A percentile compares a stretch with the other conserved stretches of the same genome.
Evolutionary conservation across 2,113 vertebrate genomes (phyloP).

Genomic region (Myodes glareolus): DNA sequence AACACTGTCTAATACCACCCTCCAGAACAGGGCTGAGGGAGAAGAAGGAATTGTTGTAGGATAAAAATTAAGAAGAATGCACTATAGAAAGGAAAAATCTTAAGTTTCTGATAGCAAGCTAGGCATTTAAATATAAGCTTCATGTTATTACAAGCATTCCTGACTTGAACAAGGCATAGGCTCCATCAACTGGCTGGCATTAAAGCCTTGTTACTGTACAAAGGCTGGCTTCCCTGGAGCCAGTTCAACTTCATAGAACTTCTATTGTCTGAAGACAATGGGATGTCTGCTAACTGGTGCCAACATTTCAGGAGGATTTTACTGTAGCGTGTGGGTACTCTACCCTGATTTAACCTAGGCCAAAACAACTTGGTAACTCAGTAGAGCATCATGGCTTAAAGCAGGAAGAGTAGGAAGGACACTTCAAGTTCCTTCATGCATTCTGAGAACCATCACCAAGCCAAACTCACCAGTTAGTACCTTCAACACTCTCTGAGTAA

Average conservation of each 20-base stretch:
- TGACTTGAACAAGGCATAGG: constrained; percentile 69
- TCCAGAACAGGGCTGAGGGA: background rate
- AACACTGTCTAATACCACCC: no score
- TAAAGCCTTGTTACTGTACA: constrained; percentile 80
- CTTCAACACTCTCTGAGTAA: rapidly evolving
- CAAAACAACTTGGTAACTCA: background rate
- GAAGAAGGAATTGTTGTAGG: background rate
- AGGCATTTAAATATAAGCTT: constrained; percentile 81
- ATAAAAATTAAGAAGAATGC: constrained; percentile 14
- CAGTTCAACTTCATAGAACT: constrained; percentile 82
- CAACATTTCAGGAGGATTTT: constrained; percentile 76
- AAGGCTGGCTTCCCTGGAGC: constrained; percentile 83
- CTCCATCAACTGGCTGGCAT: constrained; percentile 78
- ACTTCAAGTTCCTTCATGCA: background rate
- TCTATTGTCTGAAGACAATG: constrained; percentile 84
- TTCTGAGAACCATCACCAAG: background rate
- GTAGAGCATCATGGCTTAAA: rapidly evolving
- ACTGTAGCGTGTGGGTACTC: background rate
- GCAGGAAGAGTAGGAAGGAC: rapidly evolving
- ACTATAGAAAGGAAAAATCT: constrained; percentile 37
- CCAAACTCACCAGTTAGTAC: rapidly evolving
- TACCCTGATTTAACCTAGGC: background rate
- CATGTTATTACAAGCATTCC: constrained; percentile 76
- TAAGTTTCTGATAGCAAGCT: constrained; percentile 65
- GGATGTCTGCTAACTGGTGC: constrained; percentile 81